Base-by-base conservation (phyloP, 2,888 invertebrate genomes). In the Petrophora chlorosata region DNA sequence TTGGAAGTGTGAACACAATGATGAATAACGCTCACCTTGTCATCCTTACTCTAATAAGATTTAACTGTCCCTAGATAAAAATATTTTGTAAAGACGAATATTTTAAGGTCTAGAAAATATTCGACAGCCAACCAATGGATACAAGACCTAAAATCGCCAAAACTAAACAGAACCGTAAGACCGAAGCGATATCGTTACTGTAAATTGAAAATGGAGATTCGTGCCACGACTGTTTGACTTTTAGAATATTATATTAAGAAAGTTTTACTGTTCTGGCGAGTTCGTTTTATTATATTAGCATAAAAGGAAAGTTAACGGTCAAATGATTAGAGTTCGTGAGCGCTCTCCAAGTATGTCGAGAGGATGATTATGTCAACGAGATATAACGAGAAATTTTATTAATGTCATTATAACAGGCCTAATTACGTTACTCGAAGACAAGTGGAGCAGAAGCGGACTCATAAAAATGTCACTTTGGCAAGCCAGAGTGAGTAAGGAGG, bases 161-260 rank as follows among this genome's bases (percentile, higher is more conserved):
- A 56, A 53, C 46, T 51, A 42, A 53, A 61, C 46, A 61, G 63
- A 61, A 58, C 56, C 36, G 34, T 56, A 65, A 56, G 61, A 56
- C 52, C 46, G 35, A 47, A 59, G 23, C 50, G 57, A 58, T 62
- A 65, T 60, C 58, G 47, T 56, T 56, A 56, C 59, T 56, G 54
- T 55, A 63, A 76, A 73, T 76, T 70, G 70, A 69, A 74, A 75
- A 70, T 66, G 64, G 59, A 59, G 56, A 64, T 63, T 56, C 28
- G 42, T 57, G 53, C 59, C 52, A 40, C 58, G 33, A 70, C 66
- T 70, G 73, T 75, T 76, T 77, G 73, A 76, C 67, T 79, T 76
- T 67, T 56, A 55, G 64, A 72, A 70, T 75, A 76, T 76, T 73
- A 77, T 76, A 81, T 79, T 78, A 77, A 73, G 70, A 74, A 81